phyloP scores from a whole-genome alignment of 2,113 vertebrate genomes.

The Oreochromis niloticus region DNA sequence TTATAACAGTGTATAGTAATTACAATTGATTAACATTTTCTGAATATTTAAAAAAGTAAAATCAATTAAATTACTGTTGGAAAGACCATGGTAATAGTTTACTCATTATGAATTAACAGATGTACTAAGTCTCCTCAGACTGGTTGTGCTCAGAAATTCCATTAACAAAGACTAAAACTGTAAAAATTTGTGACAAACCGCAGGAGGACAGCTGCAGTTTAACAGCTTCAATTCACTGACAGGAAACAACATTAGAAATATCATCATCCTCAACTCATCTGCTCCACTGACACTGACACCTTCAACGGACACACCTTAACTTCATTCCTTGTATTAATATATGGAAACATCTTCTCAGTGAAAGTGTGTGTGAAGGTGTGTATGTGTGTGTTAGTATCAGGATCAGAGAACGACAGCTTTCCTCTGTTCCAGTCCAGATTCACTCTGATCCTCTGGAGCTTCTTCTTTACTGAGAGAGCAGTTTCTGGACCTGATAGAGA shows the following conservation, averaged over 20 bases:
- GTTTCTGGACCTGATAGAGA: neutral
- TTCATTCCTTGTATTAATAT: neutral
- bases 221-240: too few species aligned
- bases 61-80: rapidly evolving
- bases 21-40: neutral
- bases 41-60: too few species aligned
- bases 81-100: too few species aligned
- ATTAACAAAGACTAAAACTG: too few species aligned
- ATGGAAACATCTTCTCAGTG: neutral
- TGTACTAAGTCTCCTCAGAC: too few species aligned
- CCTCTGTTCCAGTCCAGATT: neutral
- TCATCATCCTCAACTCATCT: neutral
- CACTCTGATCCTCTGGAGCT: neutral
- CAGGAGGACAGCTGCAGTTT: too few species aligned
- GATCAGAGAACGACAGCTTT: rapidly evolving
- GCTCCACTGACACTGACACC: neutral
- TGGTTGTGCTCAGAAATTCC: too few species aligned
- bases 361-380: neutral
- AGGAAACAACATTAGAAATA: too few species aligned
- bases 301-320: rapidly evolving
- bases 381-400: neutral
- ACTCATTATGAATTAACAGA: too few species aligned
- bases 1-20: neutral
- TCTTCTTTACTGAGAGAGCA: neutral
- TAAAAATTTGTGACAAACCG: rapidly evolving